Conservation (phyloP, 1,140 invertebrate species). For the Lepidurus packardi region DNA sequence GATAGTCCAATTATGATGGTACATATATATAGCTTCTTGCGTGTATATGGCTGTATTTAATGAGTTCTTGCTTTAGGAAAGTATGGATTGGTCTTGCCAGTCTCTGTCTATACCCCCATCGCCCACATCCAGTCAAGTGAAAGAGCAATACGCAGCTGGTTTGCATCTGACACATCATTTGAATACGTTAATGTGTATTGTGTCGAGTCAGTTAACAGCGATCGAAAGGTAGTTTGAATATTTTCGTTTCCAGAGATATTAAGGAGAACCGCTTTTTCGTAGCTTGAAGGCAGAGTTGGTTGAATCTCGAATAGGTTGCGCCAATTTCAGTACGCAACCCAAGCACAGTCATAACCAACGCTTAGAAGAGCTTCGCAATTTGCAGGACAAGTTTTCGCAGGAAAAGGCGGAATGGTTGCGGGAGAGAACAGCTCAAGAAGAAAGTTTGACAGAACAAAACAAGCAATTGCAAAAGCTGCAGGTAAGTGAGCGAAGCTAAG, state of each 20-base stretch:
- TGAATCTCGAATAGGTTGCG: conserved; percentile 33
- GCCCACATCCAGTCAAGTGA: background rate
- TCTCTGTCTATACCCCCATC: conserved; percentile 1
- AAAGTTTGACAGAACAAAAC: conserved; percentile 40
- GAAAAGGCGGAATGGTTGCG: conserved; percentile 71
- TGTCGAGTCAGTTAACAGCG: conserved; percentile 77
- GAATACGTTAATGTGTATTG: conserved; percentile 69
- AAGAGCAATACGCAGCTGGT: conserved; percentile 24
- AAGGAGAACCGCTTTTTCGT: background rate
- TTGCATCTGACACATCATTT: conserved; percentile 30
- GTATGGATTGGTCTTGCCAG: background rate
- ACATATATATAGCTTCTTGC: background rate
- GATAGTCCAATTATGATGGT: conserved; percentile 11
- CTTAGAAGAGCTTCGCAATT: conserved; percentile 63
- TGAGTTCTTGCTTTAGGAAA: background rate
- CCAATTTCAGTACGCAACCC: conserved; percentile 33
- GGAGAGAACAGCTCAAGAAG: conserved; percentile 51
- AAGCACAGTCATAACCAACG: conserved; percentile 63
- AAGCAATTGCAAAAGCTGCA: conserved; percentile 60
- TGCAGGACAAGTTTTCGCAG: conserved; percentile 68
- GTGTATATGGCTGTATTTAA: too few relatives aligned
- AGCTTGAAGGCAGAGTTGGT: conserved; percentile 31
- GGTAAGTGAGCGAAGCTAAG: conserved; percentile 40
- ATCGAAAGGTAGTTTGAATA: conserved; percentile 57
- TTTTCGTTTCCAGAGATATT: too few relatives aligned